These are phyloP conservation scores for Hemitrygon akajei DNA, from an alignment of 2,797 vertebrate species.

Conservation along the genomic window DNA sequence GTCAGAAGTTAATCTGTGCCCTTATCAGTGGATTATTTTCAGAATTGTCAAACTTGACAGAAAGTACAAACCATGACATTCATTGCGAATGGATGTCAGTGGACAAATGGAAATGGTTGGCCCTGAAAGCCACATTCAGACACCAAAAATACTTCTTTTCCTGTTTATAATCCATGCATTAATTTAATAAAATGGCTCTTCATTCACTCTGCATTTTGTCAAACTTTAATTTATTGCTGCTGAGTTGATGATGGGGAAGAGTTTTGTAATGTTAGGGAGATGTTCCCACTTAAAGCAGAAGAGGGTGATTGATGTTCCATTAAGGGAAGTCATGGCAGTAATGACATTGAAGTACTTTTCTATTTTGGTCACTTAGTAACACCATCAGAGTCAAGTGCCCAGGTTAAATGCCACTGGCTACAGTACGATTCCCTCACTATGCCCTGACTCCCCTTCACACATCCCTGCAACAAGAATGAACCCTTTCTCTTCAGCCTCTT, in stretches of 20 bases:
- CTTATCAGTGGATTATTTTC: too few species aligned
- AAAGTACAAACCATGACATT: too few species aligned
- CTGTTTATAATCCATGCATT: too few species aligned
- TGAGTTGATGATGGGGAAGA: neutral
- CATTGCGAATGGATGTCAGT: too few species aligned
- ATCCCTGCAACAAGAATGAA: neutral
- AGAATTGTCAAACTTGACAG: too few species aligned
- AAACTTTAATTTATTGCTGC: neutral
- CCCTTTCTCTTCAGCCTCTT: neutral
- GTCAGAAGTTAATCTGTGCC: too few species aligned
- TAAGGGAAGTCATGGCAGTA: neutral
- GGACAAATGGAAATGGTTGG: too few species aligned
- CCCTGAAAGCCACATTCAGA: too few species aligned
- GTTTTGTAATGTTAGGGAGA: neutral
- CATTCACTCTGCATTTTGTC: neutral
- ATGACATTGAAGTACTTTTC: conserved; percentile 2
- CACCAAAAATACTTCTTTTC: too few species aligned
- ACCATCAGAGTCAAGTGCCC: neutral
- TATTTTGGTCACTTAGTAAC: neutral
- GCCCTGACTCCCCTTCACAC: neutral
- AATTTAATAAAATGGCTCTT: neutral
- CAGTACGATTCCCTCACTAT: neutral
- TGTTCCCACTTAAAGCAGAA: neutral
- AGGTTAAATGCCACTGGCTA: neutral
- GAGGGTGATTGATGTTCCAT: neutral